phyloP scores from a whole-genome alignment of 35 echinoderm and acorn worm species.

The Apostichopus japonicus region DNA sequence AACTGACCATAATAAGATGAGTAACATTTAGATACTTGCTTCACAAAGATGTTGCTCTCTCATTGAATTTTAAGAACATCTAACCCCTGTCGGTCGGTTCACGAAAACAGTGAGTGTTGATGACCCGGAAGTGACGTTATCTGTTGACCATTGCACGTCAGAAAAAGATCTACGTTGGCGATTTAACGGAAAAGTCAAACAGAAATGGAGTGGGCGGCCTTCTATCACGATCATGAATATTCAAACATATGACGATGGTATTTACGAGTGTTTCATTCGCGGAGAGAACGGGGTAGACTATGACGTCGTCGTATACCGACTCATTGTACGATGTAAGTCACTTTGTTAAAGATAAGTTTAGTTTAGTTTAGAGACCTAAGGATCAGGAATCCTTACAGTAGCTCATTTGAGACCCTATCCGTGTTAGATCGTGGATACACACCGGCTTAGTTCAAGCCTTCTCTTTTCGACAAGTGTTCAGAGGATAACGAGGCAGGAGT shows the following conservation, averaged over 20 bases:
- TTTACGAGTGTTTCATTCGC: constrained; percentile 21
- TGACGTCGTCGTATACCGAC: neutral
- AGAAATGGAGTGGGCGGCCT: neutral
- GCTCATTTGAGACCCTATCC: too few species aligned
- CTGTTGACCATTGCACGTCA: neutral
- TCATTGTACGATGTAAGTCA: constrained; percentile 11
- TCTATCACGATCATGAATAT: neutral
- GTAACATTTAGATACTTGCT: too few species aligned
- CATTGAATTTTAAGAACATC: neutral
- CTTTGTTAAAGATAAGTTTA: too few species aligned
- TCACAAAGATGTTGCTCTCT: too few species aligned
- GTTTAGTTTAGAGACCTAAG: too few species aligned
- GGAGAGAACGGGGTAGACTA: neutral
- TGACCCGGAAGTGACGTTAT: neutral
- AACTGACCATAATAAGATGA: too few species aligned
- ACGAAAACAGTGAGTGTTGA: constrained; percentile 8
- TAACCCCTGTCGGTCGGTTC: constrained; percentile 6
- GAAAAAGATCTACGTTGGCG: neutral
- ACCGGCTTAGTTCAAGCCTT: too few species aligned
- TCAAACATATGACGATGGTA: neutral
- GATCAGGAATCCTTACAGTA: too few species aligned
- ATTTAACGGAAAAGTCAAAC: neutral
- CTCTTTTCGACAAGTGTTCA: too few species aligned
- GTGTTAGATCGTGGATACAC: too few species aligned
- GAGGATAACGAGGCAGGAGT: too few species aligned